Evolutionary conservation across 1,140 invertebrate species (phyloP).

Genomic region (Lepidurus packardi): DNA sequence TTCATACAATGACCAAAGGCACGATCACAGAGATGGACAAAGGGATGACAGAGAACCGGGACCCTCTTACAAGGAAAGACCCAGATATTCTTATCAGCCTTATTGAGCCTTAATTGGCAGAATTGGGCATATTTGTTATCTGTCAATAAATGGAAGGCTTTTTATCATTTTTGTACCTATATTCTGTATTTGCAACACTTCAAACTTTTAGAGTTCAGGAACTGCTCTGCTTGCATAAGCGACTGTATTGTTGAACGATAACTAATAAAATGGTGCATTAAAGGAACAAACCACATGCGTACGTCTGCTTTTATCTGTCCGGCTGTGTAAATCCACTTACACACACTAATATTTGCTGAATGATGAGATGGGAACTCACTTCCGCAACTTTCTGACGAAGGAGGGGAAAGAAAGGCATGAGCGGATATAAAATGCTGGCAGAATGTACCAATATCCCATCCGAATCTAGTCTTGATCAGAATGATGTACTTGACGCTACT

Average conservation of each 20-base stretch:
- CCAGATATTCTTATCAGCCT: slow-evolving; percentile 7
- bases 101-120: not conserved
- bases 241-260: slow-evolving; percentile 7
- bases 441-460: not conserved
- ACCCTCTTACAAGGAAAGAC: slow-evolving; percentile 11
- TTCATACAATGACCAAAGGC: not conserved
- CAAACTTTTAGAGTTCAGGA: not conserved
- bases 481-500: not conserved
- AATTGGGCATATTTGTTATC: not conserved
- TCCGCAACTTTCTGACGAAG: not conserved
- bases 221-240: not conserved
- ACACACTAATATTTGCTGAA: not conserved
- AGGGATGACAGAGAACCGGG: slow-evolving; percentile 9
- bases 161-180: not conserved
- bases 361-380: not conserved
- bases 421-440: not conserved
- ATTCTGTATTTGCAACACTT: not conserved
- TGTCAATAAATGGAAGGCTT: not conserved
- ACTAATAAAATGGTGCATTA: not conserved
- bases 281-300: not conserved
- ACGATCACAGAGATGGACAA: not conserved
- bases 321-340: not conserved
- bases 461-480: not conserved
- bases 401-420: not conserved
- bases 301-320: not conserved